A percentile compares a stretch with the other conserved stretches of the same genome.
Conservation (phyloP, 2,797 vertebrate genomes). For the Cetoscarus ocellatus region DNA sequence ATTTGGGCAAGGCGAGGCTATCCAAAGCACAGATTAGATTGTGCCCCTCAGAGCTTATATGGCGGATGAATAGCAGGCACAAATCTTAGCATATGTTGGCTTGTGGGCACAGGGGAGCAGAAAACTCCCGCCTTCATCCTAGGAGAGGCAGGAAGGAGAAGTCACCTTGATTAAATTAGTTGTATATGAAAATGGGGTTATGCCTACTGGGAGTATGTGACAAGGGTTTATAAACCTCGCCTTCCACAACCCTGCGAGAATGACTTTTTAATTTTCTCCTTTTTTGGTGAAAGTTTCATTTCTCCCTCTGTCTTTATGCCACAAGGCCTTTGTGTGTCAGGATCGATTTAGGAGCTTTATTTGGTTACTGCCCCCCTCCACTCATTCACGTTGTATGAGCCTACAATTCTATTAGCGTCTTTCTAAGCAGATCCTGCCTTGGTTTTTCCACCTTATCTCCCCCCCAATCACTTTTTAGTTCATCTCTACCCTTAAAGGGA, state of each 20-base stretch:
- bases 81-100: conserved; percentile 77
- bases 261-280: conserved; percentile 75
- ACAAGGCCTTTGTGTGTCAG: conserved; percentile 70
- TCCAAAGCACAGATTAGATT: conserved; percentile 58
- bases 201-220: conserved; percentile 76
- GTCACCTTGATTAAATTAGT: conserved; percentile 86
- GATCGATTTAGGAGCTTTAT: conserved; percentile 71
- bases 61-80: conserved; percentile 67
- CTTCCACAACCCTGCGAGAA: conserved; percentile 63
- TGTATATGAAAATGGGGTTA: conserved; percentile 84
- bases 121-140: conserved; percentile 69
- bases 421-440: conserved; percentile 46
- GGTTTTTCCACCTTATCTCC: conserved; percentile 22
- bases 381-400: conserved; percentile 55
- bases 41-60: conserved; percentile 41
- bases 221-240: conserved; percentile 76
- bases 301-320: conserved; percentile 67
- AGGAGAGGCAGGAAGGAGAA: conserved; percentile 71
- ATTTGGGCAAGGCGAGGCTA: conserved; percentile 45
- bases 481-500: no score
- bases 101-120: conserved; percentile 72
- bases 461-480: background rate
- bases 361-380: conserved; percentile 62
- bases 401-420: conserved; percentile 64
- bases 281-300: conserved; percentile 69